phyloP scores from a whole-genome alignment of 30 jellyfish, hydroid and myxozoan species.

The Pelagia noctiluca region DNA sequence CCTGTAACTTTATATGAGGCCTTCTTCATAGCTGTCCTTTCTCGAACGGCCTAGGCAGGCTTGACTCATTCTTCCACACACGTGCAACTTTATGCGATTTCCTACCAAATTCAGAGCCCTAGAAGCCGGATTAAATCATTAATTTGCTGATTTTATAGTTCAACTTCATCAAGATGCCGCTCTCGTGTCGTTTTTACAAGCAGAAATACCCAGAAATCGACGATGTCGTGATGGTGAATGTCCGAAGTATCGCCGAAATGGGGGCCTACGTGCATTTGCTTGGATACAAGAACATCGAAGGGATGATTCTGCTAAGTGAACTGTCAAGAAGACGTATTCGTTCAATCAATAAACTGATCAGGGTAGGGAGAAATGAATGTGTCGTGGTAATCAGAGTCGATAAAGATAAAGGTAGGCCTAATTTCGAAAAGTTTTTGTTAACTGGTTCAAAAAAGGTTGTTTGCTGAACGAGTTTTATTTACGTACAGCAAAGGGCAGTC shows the following conservation, averaged over 20 bases:
- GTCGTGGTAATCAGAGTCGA: constrained; percentile 97
- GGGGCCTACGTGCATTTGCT: constrained; percentile 96
- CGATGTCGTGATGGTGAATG: constrained; percentile 98
- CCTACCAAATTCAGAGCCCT: neutral
- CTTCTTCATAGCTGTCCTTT: neutral
- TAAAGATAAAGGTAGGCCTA: constrained; percentile 94
- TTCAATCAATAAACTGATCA: constrained; percentile 87
- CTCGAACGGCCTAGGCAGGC: constrained; percentile 14
- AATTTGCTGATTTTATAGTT: neutral
- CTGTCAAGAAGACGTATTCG: constrained; percentile 97
- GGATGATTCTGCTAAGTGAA: constrained; percentile 95
- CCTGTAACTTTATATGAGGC: too few species aligned
- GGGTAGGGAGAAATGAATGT: constrained; percentile 95
- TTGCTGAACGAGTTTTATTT: too few species aligned
- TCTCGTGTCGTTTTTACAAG: constrained; percentile 82
- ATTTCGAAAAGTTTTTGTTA: too few species aligned
- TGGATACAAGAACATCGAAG: constrained; percentile 93
- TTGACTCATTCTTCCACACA: too few species aligned
- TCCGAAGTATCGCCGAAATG: constrained; percentile 93
- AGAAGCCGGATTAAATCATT: too few species aligned
- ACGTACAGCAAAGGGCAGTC: too few species aligned
- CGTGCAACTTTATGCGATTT: neutral
- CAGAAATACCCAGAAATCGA: constrained; percentile 88
- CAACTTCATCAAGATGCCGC: constrained; percentile 74
- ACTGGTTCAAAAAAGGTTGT: too few species aligned